A percentile compares a stretch with the other conserved stretches of the same genome.
Conservation (phyloP, 2,888 invertebrate genomes). For the Cryptocephalus moraei region DNA sequence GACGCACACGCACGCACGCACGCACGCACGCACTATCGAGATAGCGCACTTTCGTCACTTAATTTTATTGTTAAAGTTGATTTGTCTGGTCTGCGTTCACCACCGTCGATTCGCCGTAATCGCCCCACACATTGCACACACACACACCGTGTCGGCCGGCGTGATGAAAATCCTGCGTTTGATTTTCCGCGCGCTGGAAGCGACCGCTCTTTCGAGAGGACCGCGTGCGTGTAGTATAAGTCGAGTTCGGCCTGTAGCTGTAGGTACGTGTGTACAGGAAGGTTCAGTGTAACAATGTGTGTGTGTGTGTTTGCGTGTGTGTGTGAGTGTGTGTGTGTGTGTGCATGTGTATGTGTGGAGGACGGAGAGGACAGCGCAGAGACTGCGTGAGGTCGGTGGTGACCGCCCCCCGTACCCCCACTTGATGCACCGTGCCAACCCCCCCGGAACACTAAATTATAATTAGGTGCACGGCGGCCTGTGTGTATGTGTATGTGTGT, state of each 20-base stretch:
- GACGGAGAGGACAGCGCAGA: conserved; percentile 22
- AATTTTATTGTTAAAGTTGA: no score
- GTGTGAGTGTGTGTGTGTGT: conserved; percentile 22
- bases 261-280: conserved; percentile 17
- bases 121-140: no score
- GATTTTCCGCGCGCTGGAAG: background rate
- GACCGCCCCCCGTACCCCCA: conserved; percentile 29
- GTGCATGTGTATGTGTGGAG: conserved; percentile 12
- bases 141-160: no score
- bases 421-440: conserved; percentile 34
- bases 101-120: no score
- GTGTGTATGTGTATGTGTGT: background rate
- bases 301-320: conserved; percentile 20
- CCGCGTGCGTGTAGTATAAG: background rate
- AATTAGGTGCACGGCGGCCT: conserved; percentile 23
- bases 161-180: background rate
- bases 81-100: no score
- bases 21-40: no score
- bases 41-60: no score
- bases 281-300: conserved; percentile 34
- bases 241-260: conserved; percentile 4
- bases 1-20: background rate
- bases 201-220: background rate
- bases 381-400: conserved; percentile 40
- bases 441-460: conserved; percentile 33